phyloP scores from a whole-genome alignment of 2,113 vertebrate species.

The Physeter macrocephalus region DNA sequence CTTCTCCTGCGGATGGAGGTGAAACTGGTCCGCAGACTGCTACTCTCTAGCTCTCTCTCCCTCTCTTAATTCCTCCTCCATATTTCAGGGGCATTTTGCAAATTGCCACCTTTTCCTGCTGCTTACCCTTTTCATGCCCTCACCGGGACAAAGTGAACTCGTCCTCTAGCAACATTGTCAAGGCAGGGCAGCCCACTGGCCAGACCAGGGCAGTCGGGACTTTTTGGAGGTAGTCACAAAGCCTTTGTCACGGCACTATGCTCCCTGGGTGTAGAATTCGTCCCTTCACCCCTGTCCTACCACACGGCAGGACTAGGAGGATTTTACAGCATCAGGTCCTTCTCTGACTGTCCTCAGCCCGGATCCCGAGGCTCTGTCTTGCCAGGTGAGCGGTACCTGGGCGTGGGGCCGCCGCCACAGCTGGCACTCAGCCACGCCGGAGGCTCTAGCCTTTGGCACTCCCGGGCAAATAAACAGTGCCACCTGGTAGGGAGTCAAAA shows the following conservation, averaged over 20 bases:
- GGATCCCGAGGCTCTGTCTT: neutral
- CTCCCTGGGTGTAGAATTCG: neutral
- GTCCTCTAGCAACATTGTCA: neutral
- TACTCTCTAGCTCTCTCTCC: neutral
- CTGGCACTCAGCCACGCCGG: neutral
- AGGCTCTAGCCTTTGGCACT: constrained; percentile 7
- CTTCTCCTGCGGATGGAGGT: neutral
- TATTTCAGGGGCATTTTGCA: neutral
- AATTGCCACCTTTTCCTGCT: constrained; percentile 46
- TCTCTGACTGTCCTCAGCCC: neutral
- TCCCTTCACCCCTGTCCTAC: neutral
- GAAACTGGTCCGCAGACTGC: neutral
- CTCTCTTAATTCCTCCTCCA: neutral
- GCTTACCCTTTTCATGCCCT: neutral
- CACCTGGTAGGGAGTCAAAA: constrained; percentile 46
- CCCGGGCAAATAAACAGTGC: neutral
- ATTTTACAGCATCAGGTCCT: neutral
- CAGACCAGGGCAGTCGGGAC: neutral
- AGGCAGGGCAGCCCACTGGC: neutral
- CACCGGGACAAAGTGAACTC: neutral
- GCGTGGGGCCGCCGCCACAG: neutral
- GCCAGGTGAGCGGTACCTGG: constrained; percentile 23
- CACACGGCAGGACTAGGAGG: neutral
- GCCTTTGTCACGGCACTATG: neutral
- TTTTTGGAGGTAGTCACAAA: neutral